Evolutionary conservation across 2,888 invertebrate genomes (phyloP), one percentile per base, ranked within the genome.

Genomic region (Neocrepidodera transversa): DNA sequence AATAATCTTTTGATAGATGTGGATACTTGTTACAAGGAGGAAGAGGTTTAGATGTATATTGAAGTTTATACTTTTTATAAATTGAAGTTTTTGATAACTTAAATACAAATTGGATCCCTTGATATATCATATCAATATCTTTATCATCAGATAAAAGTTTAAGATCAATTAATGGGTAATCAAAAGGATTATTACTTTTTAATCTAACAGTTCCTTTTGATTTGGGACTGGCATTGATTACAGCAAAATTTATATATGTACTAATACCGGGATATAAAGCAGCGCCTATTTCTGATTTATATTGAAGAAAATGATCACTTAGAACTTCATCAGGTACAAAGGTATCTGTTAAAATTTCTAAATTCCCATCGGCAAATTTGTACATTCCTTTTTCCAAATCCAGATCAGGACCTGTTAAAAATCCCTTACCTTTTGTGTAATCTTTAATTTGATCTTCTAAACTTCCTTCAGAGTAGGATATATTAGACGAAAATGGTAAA

Each of bases 401-500:
- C n/a, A n/a, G n/a, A n/a, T n/a, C n/a, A n/a, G 20, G 2, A 10
- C 13, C 14, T 55, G 55, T 23, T 36, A 62, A 28, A 2, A 43
- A 6, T 5, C 66, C 66, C 20, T 17, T 11, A 13, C 66, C 66
- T 18, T 55, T 23, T 8, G 64, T 7, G 23, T 51, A 66, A n/a
- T 64, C 87, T 60, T 85, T 83, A 1, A 89, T 79, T 18, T 85
- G 86, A 57, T 86, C 32, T n/a, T 17, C 43, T 26, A 61, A 11
- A 1, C 47, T 17, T 30, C 62, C 36, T 2, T 6, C 17, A 7
- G 42, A 10, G 0, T 43, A 77, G 2, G 84, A 83, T 50, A 85
- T 83, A 70, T 90, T 88, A 1, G 88, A 84, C 47, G 86, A 79
- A 71, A 91, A 91, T 0, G 86, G 86, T 54, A 90, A 79, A 2